phyloP scores from a whole-genome alignment of 2,888 invertebrate species.

The Onthophagus sagittarius region DNA sequence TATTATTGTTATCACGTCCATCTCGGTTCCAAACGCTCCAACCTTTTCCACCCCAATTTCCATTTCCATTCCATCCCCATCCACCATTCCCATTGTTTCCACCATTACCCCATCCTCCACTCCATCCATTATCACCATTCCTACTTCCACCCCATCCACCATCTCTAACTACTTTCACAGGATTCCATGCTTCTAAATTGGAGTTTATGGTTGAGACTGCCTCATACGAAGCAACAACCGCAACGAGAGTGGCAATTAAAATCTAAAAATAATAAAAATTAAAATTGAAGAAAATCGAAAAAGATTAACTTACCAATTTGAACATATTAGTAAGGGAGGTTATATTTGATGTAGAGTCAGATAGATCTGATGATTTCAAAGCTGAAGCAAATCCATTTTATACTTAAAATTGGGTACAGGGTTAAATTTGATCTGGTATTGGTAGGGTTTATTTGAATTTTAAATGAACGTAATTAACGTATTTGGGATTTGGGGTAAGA shows the following conservation, averaged over 20 bases:
- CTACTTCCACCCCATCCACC: neutral
- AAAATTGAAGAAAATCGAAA: neutral
- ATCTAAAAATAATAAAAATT: neutral
- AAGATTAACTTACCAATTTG: neutral
- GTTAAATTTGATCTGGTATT: neutral
- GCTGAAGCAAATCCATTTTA: neutral
- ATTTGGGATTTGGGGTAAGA: neutral
- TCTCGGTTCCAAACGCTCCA: neutral
- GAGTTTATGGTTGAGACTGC: neutral
- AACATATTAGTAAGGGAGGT: neutral
- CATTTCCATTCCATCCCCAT: neutral
- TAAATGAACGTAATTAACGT: neutral
- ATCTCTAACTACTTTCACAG: neutral
- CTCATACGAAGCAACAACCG: neutral
- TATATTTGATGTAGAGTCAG: neutral
- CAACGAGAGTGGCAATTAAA: neutral
- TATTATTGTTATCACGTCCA: neutral
- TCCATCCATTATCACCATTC: neutral
- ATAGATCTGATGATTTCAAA: neutral
- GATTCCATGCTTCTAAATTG: neutral
- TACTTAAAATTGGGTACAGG: neutral
- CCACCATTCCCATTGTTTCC: neutral
- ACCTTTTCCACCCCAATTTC: neutral
- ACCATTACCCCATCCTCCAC: neutral
- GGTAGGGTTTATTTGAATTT: neutral